phyloP scores from a whole-genome alignment of 2,888 invertebrate species.

The Cremastinae sp. region DNA sequence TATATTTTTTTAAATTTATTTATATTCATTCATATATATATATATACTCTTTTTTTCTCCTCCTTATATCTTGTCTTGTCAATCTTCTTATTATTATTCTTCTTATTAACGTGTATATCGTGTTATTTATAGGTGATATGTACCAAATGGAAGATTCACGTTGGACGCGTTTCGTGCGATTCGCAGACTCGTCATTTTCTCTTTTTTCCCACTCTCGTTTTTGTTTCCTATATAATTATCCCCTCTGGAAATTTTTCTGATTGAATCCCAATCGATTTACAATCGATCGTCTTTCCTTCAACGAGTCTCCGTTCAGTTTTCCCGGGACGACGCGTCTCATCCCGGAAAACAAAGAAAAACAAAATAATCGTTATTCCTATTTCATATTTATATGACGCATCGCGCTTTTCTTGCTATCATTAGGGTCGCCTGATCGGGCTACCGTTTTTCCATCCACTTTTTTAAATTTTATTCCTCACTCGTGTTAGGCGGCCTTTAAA shows the following conservation, averaged over 20 bases:
- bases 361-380: constrained; percentile 37
- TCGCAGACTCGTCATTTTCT: constrained; percentile 47
- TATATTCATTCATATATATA: constrained; percentile 60
- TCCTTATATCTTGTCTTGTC: constrained; percentile 53
- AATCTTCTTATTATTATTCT: constrained; percentile 42
- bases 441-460: constrained; percentile 17
- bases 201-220: background rate
- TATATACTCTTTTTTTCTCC: constrained; percentile 52
- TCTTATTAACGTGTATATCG: constrained; percentile 59
- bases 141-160: constrained; percentile 80
- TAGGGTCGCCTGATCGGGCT: too few relatives aligned
- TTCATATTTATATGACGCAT: constrained; percentile 32
- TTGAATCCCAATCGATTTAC: constrained; percentile 27
- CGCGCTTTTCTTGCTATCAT: too few relatives aligned
- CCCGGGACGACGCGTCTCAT: constrained; percentile 48
- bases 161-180: constrained; percentile 67
- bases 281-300: constrained; percentile 32
- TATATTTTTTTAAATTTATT: constrained; percentile 55
- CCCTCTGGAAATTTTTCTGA: too few relatives aligned
- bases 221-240: constrained; percentile 1
- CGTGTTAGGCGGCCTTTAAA: constrained; percentile 63
- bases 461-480: constrained; percentile 34
- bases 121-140: constrained; percentile 76
- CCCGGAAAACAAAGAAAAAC: constrained; percentile 39
- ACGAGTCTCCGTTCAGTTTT: constrained; percentile 15